These are phyloP conservation scores for Puntigrus tetrazona DNA, from an alignment of 2,113 vertebrate species.

Conservation along the genomic window DNA sequence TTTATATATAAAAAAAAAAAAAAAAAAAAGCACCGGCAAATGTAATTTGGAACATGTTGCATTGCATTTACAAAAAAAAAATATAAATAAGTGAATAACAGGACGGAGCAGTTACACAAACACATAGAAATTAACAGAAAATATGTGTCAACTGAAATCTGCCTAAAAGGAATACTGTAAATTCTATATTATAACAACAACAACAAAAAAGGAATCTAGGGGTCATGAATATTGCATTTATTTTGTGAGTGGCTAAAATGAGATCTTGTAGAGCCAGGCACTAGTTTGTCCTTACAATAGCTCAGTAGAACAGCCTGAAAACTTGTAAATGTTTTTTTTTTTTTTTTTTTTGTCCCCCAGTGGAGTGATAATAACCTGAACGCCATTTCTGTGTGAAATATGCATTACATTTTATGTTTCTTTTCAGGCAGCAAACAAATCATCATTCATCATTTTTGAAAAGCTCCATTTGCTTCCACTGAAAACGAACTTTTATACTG, in stretches of 20 bases:
- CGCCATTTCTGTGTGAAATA: background rate
- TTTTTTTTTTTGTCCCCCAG: background rate
- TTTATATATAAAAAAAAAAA: too few species aligned
- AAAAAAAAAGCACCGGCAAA: background rate
- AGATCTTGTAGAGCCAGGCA: background rate
- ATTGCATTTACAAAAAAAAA: background rate
- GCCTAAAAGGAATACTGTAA: background rate
- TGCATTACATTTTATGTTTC: background rate
- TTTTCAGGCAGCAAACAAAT: slow-evolving; percentile 4
- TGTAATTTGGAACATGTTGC: background rate
- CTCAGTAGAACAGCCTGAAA: background rate
- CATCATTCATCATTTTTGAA: background rate
- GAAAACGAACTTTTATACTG: slow-evolving; percentile 6
- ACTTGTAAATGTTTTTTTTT: background rate
- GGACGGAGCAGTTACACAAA: background rate
- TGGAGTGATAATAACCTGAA: background rate
- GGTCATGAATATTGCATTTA: background rate
- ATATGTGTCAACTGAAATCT: background rate
- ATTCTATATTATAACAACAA: background rate
- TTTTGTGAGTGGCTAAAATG: background rate
- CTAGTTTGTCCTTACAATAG: background rate
- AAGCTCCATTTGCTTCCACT: slow-evolving; percentile 5
- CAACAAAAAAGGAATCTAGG: background rate
- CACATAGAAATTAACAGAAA: background rate
- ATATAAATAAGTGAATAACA: too few species aligned